Percentiles rank a stretch among this genome's conserved stretches.
Conservation (phyloP, 2,797 vertebrate genomes). For the Sphenodon punctatus region DNA sequence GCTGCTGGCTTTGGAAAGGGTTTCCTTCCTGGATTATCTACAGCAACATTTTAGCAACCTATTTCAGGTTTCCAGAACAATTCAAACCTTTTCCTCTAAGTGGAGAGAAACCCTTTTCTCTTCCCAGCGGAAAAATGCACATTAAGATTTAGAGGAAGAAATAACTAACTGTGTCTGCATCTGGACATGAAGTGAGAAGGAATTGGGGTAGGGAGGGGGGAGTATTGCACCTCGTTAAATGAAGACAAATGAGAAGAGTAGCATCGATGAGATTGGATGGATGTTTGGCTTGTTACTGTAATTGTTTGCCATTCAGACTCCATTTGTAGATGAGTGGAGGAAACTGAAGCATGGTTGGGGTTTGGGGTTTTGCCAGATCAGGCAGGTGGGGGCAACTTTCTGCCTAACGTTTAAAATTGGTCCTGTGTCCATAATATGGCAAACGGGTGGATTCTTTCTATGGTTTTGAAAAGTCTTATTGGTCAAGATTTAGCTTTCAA, state of each 20-base stretch:
- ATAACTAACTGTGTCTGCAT: background rate
- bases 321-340: no score
- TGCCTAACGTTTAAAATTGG: no score
- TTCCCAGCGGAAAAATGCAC: background rate
- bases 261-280: background rate
- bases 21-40: slow-evolving; percentile 46
- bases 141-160: slow-evolving; percentile 41
- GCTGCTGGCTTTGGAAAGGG: background rate
- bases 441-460: no score
- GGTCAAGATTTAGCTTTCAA: no score
- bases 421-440: no score
- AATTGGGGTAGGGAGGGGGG: no score
- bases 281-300: background rate
- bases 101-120: slow-evolving; percentile 39
- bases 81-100: slow-evolving; percentile 32
- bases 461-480: no score
- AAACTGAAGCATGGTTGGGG: no score
- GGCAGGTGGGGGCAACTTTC: no score
- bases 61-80: slow-evolving; percentile 24
- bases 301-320: background rate
- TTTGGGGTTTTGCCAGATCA: no score
- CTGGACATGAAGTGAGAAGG: slow-evolving; percentile 2
- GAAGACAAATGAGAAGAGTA: background rate
- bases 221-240: background rate
- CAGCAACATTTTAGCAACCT: background rate